Evolutionary conservation across 1,140 invertebrate species (phyloP).

Genomic region (Ceratina japonica): DNA sequence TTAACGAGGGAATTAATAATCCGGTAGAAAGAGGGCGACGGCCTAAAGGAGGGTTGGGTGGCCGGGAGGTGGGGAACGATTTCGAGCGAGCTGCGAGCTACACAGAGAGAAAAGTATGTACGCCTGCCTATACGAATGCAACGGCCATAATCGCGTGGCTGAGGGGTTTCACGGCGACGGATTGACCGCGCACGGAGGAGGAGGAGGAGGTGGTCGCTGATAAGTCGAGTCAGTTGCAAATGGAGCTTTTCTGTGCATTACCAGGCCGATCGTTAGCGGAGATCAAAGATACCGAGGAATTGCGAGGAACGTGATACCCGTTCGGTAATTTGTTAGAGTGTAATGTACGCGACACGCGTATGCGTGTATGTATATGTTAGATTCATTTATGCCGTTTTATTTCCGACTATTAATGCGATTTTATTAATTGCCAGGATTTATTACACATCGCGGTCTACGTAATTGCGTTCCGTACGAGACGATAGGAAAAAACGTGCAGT

Average conservation of each 20-base stretch:
- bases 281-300: background rate
- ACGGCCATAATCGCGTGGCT: slow-evolving; percentile 17
- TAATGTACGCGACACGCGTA: background rate
- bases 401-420: no score
- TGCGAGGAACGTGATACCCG: background rate
- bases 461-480: no score
- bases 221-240: slow-evolving; percentile 18
- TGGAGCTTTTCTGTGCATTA: slow-evolving; percentile 15
- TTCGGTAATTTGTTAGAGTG: background rate
- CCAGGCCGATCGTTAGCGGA: slow-evolving; percentile 10
- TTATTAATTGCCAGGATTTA: no score
- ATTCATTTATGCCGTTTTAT: no score
- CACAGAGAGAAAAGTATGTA: background rate
- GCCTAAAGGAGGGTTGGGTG: background rate
- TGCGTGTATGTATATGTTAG: no score
- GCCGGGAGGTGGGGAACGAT: no score
- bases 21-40: slow-evolving; percentile 34
- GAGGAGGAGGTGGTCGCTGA: slow-evolving; percentile 3
- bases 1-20: slow-evolving; percentile 70
- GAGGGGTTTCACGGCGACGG: slow-evolving; percentile 23
- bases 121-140: background rate
- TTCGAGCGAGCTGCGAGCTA: background rate
- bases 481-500: no score
- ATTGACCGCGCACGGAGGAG: slow-evolving; percentile 5
- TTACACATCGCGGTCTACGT: no score